Percentiles rank a stretch among this genome's conserved stretches.
phyloP scores from a whole-genome alignment of 64 coral and sea anemone species.

The Platygyra sinensis region DNA sequence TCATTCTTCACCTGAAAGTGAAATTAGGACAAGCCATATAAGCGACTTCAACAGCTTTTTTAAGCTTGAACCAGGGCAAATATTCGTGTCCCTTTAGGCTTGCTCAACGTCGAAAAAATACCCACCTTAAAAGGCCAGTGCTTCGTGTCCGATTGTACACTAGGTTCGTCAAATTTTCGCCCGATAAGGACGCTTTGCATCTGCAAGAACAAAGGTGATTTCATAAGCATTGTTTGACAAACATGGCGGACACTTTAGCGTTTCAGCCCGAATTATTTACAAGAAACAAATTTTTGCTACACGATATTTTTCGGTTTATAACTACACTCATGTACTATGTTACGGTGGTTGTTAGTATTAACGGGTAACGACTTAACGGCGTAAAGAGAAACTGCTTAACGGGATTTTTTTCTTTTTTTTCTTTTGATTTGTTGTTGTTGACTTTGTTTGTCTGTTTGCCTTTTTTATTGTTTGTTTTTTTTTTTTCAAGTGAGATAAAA shows the following conservation, averaged over 20 bases:
- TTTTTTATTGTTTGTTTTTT: too few relatives aligned
- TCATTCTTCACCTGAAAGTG: conserved; percentile 49
- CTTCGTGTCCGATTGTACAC: conserved; percentile 63
- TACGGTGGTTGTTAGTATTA: too few relatives aligned
- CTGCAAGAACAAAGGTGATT: conserved; percentile 56
- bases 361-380: too few relatives aligned
- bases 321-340: not conserved
- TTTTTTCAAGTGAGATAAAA: too few relatives aligned
- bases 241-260: conserved; percentile 22
- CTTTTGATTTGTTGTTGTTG: too few relatives aligned
- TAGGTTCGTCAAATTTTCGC: conserved; percentile 56
- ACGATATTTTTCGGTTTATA: not conserved
- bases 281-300: not conserved
- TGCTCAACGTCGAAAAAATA: not conserved
- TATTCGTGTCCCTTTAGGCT: not conserved
- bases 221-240: not conserved
- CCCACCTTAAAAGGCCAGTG: conserved; percentile 83
- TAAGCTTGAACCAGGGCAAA: not conserved
- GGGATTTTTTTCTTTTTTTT: too few relatives aligned
- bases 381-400: too few relatives aligned
- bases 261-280: too few relatives aligned
- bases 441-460: too few relatives aligned
- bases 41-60: too few relatives aligned
- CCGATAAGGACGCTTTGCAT: conserved; percentile 85
- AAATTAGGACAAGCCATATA: not conserved